phyloP scores from a whole-genome alignment of 2,797 vertebrate species.

The Sebastes oblongus region DNA sequence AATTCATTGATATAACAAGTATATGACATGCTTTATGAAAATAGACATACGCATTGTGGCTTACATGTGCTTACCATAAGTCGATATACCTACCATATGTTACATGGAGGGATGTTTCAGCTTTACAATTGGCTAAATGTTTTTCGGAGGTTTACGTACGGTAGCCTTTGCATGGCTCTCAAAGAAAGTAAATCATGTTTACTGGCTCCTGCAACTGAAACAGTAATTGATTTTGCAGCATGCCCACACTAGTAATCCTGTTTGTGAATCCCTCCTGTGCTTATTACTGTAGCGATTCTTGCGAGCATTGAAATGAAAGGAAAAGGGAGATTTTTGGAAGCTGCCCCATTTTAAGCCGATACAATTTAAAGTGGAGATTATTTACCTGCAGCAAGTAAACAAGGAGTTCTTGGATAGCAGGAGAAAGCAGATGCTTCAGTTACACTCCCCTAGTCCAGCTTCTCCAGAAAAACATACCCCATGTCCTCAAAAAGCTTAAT shows the following conservation, averaged over 20 bases:
- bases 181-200: constrained; percentile 56
- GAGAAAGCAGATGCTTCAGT: background rate
- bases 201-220: constrained; percentile 50
- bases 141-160: constrained; percentile 24
- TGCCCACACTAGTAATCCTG: constrained; percentile 65
- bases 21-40: background rate
- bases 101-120: constrained; percentile 18
- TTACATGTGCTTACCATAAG: background rate
- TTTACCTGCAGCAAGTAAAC: constrained; percentile 45
- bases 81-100: background rate
- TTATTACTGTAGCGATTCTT: constrained; percentile 52
- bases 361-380: constrained; percentile 42
- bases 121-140: constrained; percentile 19
- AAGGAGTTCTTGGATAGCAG: constrained; percentile 25
- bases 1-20: background rate
- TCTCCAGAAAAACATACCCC: background rate
- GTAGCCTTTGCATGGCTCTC: constrained; percentile 25
- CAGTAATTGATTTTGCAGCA: constrained; percentile 58
- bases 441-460: background rate
- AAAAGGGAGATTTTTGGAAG: constrained; percentile 27
- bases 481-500: constrained; percentile 17
- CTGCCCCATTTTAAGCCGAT: constrained; percentile 33
- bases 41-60: background rate
- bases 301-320: constrained; percentile 29
- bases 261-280: constrained; percentile 54